Percentiles rank a stretch among this genome's conserved stretches.
phyloP scores from a whole-genome alignment of 2,797 vertebrate genomes.

The Pseudochirops corinnae region DNA sequence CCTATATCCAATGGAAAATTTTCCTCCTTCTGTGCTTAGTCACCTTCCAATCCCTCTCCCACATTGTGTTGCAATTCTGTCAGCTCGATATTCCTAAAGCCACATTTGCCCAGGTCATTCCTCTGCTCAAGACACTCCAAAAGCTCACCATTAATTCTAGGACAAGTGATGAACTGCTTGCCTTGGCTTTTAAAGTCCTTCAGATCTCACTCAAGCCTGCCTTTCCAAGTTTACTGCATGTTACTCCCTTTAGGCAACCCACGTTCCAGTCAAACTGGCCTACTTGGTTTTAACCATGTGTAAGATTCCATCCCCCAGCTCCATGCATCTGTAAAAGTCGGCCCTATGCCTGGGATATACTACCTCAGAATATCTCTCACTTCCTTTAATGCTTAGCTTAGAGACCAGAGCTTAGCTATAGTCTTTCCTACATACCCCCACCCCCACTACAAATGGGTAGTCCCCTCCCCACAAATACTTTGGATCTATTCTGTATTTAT shows the following conservation, averaged over 20 bases:
- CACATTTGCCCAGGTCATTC: background rate
- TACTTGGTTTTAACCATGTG: background rate
- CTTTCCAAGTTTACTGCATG: background rate
- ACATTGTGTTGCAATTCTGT: background rate
- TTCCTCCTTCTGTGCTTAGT: background rate
- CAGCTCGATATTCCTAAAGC: background rate
- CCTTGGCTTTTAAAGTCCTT: background rate
- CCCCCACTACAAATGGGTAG: too few species aligned
- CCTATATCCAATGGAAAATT: background rate
- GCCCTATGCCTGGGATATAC: too few species aligned
- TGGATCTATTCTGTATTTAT: too few species aligned
- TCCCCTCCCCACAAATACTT: too few species aligned
- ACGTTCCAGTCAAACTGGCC: background rate
- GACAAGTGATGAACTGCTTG: background rate
- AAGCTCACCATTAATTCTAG: background rate
- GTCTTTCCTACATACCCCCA: too few species aligned
- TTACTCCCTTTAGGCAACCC: background rate
- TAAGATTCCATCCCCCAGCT: background rate
- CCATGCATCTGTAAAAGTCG: too few species aligned
- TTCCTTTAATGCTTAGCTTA: background rate
- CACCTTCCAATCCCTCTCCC: background rate
- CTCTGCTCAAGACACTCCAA: background rate
- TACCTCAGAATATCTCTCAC: background rate
- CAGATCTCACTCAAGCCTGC: background rate
- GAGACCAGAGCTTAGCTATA: background rate